phyloP scores from a whole-genome alignment of 2,888 invertebrate genomes.

The Strigamia maritima region DNA sequence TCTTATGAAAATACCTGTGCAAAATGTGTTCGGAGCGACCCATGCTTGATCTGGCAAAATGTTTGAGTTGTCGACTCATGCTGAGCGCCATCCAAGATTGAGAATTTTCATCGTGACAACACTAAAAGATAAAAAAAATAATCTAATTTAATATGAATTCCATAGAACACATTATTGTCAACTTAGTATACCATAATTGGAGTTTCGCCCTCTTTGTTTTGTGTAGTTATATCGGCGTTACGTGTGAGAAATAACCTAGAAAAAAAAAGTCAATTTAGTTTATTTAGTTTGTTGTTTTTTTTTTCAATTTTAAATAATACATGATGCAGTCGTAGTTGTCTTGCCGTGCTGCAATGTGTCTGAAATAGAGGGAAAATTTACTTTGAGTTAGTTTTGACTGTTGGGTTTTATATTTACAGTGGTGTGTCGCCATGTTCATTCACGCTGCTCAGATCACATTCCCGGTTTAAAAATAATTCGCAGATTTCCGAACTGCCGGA shows the following conservation, averaged over 20 bases:
- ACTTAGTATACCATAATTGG: constrained; percentile 57
- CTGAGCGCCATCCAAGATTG: constrained; percentile 61
- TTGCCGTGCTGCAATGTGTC: constrained; percentile 78
- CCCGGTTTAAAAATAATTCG: constrained; percentile 69
- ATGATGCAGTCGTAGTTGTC: constrained; percentile 73
- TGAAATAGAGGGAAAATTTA: constrained; percentile 51
- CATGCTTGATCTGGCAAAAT: constrained; percentile 51
- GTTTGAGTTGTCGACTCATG: constrained; percentile 68
- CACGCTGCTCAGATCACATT: constrained; percentile 67
- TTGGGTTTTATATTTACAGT: constrained; percentile 62
- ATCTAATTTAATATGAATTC: too few species aligned
- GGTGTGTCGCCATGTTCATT: constrained; percentile 85
- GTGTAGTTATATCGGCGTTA: constrained; percentile 67
- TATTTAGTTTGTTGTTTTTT: background rate
- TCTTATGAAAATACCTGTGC: too few species aligned
- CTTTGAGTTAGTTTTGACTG: constrained; percentile 25
- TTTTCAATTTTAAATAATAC: constrained; percentile 50
- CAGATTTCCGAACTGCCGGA: constrained; percentile 71
- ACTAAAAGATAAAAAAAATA: constrained; percentile 60
- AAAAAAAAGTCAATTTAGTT: background rate
- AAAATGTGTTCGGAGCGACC: constrained; percentile 50
- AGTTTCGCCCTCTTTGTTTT: constrained; percentile 72
- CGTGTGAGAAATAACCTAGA: constrained; percentile 64
- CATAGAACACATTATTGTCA: too few species aligned
- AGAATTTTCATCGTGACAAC: constrained; percentile 61